Percentiles rank a stretch among this genome's conserved stretches.
Conservation (phyloP, 2,797 vertebrate genomes). For the Myiothlypis coronata region DNA sequence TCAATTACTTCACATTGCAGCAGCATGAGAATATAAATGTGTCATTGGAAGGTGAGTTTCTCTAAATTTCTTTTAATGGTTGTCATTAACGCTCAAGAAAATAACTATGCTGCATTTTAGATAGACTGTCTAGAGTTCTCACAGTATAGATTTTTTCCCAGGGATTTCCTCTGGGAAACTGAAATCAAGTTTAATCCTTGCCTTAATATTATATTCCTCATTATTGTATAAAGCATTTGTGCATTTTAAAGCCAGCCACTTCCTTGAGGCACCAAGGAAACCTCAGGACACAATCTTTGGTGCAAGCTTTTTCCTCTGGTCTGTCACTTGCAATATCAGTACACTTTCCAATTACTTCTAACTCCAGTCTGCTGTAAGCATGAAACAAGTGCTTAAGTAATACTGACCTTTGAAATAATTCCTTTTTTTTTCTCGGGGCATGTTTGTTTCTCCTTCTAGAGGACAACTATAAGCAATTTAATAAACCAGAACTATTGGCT, state of each 20-base stretch:
- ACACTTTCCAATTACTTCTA: background rate
- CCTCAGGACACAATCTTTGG: background rate
- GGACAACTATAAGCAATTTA: background rate
- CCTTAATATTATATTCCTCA: background rate
- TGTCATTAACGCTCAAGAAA: background rate
- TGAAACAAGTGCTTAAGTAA: background rate
- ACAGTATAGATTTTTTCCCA: background rate
- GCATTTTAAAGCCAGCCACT: background rate
- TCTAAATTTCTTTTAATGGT: background rate
- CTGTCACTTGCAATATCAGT: background rate
- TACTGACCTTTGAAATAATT: conserved; percentile 26
- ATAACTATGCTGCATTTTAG: background rate
- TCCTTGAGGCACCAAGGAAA: background rate
- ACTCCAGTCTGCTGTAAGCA: background rate
- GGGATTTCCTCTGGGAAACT: background rate
- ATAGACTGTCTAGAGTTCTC: background rate
- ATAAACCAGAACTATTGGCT: background rate
- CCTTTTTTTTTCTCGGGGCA: background rate
- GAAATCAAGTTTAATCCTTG: background rate
- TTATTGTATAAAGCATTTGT: background rate
- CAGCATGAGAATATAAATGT: background rate
- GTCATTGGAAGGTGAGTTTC: background rate
- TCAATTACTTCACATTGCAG: background rate
- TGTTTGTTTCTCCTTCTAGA: background rate
- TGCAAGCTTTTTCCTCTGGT: background rate